Evolutionary conservation across 1,140 invertebrate species (phyloP).

Genomic region (Neoseiulus cucumeris): DNA sequence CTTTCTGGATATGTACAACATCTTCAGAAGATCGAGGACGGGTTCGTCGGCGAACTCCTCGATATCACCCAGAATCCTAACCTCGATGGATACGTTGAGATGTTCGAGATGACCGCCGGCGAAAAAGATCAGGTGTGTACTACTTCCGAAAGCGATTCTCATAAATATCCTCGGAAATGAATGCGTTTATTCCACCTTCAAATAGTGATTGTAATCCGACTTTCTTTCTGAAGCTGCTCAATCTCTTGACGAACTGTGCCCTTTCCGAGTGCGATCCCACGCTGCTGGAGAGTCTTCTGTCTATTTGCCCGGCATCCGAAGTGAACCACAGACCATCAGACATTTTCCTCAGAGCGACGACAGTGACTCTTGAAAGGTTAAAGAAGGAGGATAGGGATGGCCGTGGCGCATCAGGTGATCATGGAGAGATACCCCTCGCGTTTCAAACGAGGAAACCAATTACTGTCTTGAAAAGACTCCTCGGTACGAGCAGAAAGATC

Average conservation of each 20-base stretch:
- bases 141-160: too few relatives aligned
- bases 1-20: not conserved
- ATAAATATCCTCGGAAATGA: too few relatives aligned
- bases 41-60: not conserved
- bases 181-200: too few relatives aligned
- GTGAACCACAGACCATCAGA: not conserved
- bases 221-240: not conserved
- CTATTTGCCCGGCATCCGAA: not conserved
- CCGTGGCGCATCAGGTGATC: not conserved
- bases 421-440: not conserved
- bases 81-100: not conserved
- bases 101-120: conserved; percentile 5
- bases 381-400: not conserved
- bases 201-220: too few relatives aligned
- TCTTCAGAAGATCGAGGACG: conserved; percentile 3
- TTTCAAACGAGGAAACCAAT: conserved; percentile 5
- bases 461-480: not conserved
- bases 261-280: not conserved
- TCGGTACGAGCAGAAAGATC: not conserved
- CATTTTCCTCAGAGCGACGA: not conserved
- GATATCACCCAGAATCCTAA: not conserved
- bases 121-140: not conserved
- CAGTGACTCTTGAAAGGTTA: not conserved
- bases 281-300: not conserved
- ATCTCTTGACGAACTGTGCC: not conserved